Conservation (phyloP, 2,113 vertebrate species). For the Cynocephalus volans region DNA sequence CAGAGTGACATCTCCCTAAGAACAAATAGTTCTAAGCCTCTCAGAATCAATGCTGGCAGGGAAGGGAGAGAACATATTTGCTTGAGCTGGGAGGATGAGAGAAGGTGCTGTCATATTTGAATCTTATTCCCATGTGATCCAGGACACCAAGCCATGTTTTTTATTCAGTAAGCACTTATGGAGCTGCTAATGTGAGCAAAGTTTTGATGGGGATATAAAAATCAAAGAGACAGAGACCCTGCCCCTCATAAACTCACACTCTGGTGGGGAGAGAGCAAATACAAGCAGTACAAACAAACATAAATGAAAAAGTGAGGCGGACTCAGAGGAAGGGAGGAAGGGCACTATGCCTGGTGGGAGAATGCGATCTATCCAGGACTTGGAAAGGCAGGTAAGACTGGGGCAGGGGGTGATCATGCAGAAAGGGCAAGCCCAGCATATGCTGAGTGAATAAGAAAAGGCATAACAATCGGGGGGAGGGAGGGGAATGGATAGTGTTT, state of each 20-base stretch:
- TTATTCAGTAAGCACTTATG: background rate
- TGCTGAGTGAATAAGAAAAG: background rate
- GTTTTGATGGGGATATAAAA: background rate
- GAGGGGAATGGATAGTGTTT: background rate
- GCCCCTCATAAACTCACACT: background rate
- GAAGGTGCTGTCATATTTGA: background rate
- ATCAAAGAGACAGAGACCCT: background rate
- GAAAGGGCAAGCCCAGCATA: background rate
- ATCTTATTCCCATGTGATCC: background rate
- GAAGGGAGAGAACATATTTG: background rate
- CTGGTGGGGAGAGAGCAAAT: background rate
- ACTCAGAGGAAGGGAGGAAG: background rate
- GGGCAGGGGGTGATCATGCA: background rate
- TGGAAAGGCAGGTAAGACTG: background rate
- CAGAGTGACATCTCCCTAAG: background rate
- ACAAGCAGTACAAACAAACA: background rate
- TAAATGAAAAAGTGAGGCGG: background rate
- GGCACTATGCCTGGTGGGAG: background rate
- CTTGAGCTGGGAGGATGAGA: background rate
- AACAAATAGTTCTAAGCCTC: background rate
- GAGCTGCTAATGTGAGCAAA: background rate
- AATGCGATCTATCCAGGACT: background rate
- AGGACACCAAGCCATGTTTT: background rate
- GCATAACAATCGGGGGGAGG: background rate
- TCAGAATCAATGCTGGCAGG: background rate